Conservation (phyloP, 2,888 invertebrate genomes). For the Polydrusus pterygomalis region DNA sequence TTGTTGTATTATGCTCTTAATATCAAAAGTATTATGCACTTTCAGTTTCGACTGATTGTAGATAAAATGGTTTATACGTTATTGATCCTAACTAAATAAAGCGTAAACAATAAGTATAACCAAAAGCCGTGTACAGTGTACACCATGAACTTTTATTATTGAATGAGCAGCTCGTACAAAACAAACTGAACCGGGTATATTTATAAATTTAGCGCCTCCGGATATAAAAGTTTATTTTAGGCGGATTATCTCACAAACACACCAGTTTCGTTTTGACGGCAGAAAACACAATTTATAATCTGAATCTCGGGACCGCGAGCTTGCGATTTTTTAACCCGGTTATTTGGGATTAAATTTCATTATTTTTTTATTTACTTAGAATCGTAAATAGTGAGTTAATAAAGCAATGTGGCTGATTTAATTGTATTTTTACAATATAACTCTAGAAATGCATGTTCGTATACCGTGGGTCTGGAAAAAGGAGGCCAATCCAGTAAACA, state of each 20-base stretch:
- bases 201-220: slow-evolving; percentile 39
- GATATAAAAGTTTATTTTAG: slow-evolving; percentile 41
- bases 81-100: too few relatives aligned
- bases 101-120: too few relatives aligned
- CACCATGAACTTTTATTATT: neutral
- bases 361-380: slow-evolving; percentile 16
- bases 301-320: slow-evolving; percentile 4
- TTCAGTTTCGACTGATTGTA: too few relatives aligned
- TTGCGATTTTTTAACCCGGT: slow-evolving; percentile 33
- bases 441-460: too few relatives aligned
- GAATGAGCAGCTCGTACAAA: neutral
- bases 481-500: too few relatives aligned
- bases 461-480: too few relatives aligned
- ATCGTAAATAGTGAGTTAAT: neutral
- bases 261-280: slow-evolving; percentile 33
- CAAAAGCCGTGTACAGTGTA: neutral
- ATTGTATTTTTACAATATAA: neutral
- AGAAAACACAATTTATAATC: slow-evolving; percentile 37
- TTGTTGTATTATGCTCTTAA: too few relatives aligned
- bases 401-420: neutral
- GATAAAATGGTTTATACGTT: too few relatives aligned
- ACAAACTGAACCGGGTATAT: slow-evolving; percentile 20
- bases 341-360: slow-evolving; percentile 33
- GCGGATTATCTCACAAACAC: slow-evolving; percentile 45
- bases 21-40: too few relatives aligned